phyloP scores from a whole-genome alignment of 2,888 invertebrate species.

The Pristionchus entomophagus region DNA sequence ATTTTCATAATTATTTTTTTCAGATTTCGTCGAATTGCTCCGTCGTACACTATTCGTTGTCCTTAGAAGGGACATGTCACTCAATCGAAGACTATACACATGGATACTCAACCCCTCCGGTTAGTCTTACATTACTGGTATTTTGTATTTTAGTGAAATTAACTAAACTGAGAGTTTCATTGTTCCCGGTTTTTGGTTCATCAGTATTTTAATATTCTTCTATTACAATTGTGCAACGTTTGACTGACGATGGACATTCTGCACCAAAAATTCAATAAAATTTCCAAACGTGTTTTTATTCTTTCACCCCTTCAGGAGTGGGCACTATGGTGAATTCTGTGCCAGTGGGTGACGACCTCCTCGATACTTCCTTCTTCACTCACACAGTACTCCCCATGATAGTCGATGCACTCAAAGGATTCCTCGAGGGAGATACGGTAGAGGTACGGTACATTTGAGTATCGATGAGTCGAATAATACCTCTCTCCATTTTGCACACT shows the following conservation, averaged over 20 bases:
- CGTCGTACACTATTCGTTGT: slow-evolving; percentile 81
- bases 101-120: slow-evolving; percentile 82
- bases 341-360: slow-evolving; percentile 56
- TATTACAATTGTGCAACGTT: too few species aligned
- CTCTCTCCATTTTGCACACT: neutral
- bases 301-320: neutral
- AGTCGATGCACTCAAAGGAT: slow-evolving; percentile 55
- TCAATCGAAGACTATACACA: slow-evolving; percentile 88
- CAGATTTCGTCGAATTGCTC: slow-evolving; percentile 60
- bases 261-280: too few species aligned
- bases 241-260: too few species aligned
- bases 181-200: too few species aligned
- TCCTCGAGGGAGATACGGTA: slow-evolving; percentile 39
- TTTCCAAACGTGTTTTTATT: too few species aligned
- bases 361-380: slow-evolving; percentile 60
- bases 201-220: too few species aligned
- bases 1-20: neutral
- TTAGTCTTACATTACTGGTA: too few species aligned
- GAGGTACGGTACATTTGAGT: slow-evolving; percentile 36
- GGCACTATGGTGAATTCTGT: slow-evolving; percentile 34
- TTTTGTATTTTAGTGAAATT: too few species aligned
- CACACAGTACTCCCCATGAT: slow-evolving; percentile 57
- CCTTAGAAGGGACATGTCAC: slow-evolving; percentile 89
- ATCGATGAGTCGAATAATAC: neutral
- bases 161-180: too few species aligned